Conservation (phyloP, 1,140 invertebrate species). For the Coenobita brevimanus region DNA sequence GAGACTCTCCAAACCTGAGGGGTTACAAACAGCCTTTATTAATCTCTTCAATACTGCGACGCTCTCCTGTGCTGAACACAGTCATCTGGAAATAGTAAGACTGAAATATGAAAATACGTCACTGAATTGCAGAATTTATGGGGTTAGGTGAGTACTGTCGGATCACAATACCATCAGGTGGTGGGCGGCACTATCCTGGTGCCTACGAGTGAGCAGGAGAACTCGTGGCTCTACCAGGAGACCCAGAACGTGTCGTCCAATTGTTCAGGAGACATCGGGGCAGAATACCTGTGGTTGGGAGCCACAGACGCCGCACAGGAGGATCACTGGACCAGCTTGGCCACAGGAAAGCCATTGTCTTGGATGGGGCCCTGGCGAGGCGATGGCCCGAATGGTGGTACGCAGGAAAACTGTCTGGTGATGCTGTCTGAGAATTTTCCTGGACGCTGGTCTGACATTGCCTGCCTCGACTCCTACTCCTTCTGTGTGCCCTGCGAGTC, state of each 20-base stretch:
- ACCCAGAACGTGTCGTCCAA: not conserved
- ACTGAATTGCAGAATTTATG: not conserved
- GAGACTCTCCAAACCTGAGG: too few species aligned
- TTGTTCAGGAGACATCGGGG: slow-evolving; percentile 28
- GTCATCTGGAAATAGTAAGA: too few species aligned
- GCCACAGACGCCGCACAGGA: slow-evolving; percentile 21
- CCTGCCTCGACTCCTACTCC: slow-evolving; percentile 45
- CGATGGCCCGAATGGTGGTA: slow-evolving; percentile 44
- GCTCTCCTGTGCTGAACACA: too few species aligned
- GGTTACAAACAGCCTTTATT: too few species aligned
- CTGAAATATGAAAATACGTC: not conserved
- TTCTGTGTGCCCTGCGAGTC: slow-evolving; percentile 53
- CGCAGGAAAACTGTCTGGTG: slow-evolving; percentile 46
- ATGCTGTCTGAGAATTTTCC: slow-evolving; percentile 42
- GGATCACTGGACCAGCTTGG: slow-evolving; percentile 15
- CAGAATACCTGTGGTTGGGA: slow-evolving; percentile 45
- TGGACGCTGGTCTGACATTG: slow-evolving; percentile 46
- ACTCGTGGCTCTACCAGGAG: slow-evolving; percentile 23
- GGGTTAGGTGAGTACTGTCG: not conserved
- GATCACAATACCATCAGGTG: not conserved
- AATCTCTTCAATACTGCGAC: too few species aligned
- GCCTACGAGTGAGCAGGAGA: slow-evolving; percentile 7
- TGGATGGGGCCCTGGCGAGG: slow-evolving; percentile 50
- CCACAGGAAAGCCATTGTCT: not conserved
- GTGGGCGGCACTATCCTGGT: slow-evolving; percentile 24